A percentile compares a stretch with the other conserved stretches of the same genome.
These are phyloP conservation scores for Sinocyclocheilus grahami DNA, from an alignment of 2,113 vertebrate species.

Conservation along the genomic window DNA sequence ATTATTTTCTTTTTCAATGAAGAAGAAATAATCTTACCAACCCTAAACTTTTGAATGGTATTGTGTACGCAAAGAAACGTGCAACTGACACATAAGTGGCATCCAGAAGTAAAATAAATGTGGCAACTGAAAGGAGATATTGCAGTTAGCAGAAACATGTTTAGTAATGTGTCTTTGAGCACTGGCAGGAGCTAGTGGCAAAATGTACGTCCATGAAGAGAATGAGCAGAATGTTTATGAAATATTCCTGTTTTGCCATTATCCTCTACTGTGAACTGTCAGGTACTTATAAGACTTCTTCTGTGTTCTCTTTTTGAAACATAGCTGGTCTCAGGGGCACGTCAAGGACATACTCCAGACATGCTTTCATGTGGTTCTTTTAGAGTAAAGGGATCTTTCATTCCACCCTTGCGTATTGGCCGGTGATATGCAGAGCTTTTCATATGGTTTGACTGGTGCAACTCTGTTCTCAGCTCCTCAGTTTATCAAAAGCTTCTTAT, in stretches of 20 bases:
- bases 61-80: neutral
- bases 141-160: neutral
- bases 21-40: neutral
- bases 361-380: conserved; percentile 26
- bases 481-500: neutral
- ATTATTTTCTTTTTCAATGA: neutral
- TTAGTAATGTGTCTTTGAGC: neutral
- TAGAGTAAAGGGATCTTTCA: conserved; percentile 1
- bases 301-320: conserved; percentile 18
- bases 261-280: neutral
- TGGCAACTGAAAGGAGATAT: neutral
- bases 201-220: neutral
- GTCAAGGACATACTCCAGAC: conserved; percentile 35
- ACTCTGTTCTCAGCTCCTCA: neutral
- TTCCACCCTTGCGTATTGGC: neutral
- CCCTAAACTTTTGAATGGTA: neutral
- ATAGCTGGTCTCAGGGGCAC: neutral
- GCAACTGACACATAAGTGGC: neutral
- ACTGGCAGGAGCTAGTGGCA: neutral
- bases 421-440: conserved; percentile 12
- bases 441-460: conserved; percentile 13
- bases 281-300: neutral
- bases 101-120: conserved; percentile 6
- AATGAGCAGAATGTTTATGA: neutral
- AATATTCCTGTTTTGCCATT: conserved; percentile 5